Evolutionary conservation across 1,140 invertebrate genomes (phyloP), one percentile per base, ranked within the genome.

Genomic region (Drosophila murphyi): DNA sequence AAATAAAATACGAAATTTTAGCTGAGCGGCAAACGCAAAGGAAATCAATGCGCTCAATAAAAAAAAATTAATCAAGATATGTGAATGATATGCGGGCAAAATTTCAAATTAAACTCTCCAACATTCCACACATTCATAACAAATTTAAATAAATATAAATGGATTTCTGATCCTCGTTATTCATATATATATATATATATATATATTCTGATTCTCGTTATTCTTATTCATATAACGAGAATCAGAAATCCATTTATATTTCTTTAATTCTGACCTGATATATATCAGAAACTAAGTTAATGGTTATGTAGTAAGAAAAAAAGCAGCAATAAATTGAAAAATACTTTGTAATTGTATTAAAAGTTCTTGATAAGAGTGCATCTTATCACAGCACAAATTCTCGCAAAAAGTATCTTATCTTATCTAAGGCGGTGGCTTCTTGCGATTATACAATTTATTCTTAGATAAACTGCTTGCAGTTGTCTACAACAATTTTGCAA

Each of bases 61-160:
- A 5, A 47, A 76, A 35, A 47, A 35, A 62, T 3, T 28, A 47
- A 59, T 76, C 10, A n/a, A 72, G 60, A 72, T 62, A 61, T 31
- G 20, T 64, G 70, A 39, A 4, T 34, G 37, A 39, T 39, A 39
- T 39, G 3, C 7, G 7, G 3, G 37, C 10, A 37, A 37, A 34
- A 5, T 39, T 39, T 10, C 7, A 6, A 39, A 20, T 12, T 32
- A n/a, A 10, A 31, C 3, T 51, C 1, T 51, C 29, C 4, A 29
- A 10, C 8, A 51, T 29, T 50, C 20, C 47, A 12, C 1, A 57
- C 48, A 43, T 64, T 45, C 34, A 34, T 7, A 63, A 12, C 12
- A 57, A 20, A 35, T n/a, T 55, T 41, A 47, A 39, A 28, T 7
- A 8, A 39, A 39, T 39, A 39, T 1, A 20, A 1, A 20, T 20